phyloP scores from a whole-genome alignment of 1,140 invertebrate genomes.

The Luehdorfia chinensis region DNA sequence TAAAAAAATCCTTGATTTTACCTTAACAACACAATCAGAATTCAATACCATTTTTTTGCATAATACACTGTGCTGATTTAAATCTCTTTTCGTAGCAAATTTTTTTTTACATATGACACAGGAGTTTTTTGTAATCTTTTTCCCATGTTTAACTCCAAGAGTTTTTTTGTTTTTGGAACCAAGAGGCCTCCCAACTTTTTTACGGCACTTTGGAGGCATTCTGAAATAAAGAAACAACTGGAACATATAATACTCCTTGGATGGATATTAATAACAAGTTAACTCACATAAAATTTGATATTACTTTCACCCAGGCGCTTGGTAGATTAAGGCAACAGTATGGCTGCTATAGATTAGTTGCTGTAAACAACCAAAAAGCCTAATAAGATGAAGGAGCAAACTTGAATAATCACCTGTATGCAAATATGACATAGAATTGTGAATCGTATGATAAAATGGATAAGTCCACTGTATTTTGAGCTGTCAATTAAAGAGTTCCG shows the following conservation, averaged over 20 bases:
- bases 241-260: conserved; percentile 26
- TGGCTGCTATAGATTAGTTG: conserved; percentile 9
- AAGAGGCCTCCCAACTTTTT: conserved; percentile 37
- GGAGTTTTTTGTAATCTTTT: conserved; percentile 21
- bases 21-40: conserved; percentile 4
- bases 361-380: too few relatives aligned
- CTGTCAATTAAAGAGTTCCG: too few relatives aligned
- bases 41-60: not conserved
- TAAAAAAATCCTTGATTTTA: too few relatives aligned
- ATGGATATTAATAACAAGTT: conserved; percentile 26
- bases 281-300: conserved; percentile 53
- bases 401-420: too few relatives aligned
- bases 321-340: conserved; percentile 19
- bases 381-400: too few relatives aligned
- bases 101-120: conserved; percentile 18
- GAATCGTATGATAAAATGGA: too few relatives aligned
- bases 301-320: conserved; percentile 69
- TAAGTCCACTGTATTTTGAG: too few relatives aligned
- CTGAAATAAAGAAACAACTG: conserved; percentile 20
- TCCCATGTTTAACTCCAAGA: conserved; percentile 6
- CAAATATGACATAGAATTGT: too few relatives aligned
- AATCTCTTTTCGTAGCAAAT: conserved; percentile 6
- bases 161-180: conserved; percentile 38
- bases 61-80: conserved; percentile 1
- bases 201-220: conserved; percentile 51